Percentiles rank a stretch among this genome's conserved stretches.
phyloP scores from a whole-genome alignment of 2,888 invertebrate genomes.

The Trichogramma evanescens region DNA sequence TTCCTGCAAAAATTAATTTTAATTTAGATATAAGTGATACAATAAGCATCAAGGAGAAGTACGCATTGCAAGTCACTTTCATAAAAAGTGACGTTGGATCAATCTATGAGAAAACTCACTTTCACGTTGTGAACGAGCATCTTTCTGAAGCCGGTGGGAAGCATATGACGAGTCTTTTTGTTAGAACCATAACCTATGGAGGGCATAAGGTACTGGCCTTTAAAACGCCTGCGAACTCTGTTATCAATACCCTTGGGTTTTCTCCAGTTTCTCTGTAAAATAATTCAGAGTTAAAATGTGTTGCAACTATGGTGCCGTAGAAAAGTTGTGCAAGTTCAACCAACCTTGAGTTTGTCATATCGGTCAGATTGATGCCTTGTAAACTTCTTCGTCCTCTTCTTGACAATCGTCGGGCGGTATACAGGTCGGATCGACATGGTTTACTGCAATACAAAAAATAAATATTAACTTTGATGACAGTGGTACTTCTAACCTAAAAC shows the following conservation, averaged over 20 bases:
- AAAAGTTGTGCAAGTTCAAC: background rate
- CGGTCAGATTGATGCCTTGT: constrained; percentile 98
- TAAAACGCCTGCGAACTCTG: constrained; percentile 96
- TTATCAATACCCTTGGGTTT: constrained; percentile 99
- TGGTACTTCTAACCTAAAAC: too few species aligned
- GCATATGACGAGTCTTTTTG: constrained; percentile 90
- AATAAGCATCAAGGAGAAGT: background rate
- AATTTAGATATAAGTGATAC: background rate
- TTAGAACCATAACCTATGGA: constrained; percentile 98
- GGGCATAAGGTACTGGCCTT: constrained; percentile 98
- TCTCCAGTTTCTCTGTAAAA: constrained; percentile 84
- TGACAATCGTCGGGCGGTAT: constrained; percentile 82
- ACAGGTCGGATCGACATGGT: constrained; percentile 83
- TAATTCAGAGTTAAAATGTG: background rate
- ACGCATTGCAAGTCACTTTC: too few species aligned
- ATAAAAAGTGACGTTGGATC: too few species aligned
- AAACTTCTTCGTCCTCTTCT: constrained; percentile 97
- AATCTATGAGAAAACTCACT: constrained; percentile 48
- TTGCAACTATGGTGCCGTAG: background rate
- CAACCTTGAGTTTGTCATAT: constrained; percentile 88
- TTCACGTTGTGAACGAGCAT: constrained; percentile 83
- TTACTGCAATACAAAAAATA: too few species aligned
- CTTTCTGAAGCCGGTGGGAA: constrained; percentile 96
- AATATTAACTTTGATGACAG: too few species aligned
- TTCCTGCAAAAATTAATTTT: constrained; percentile 57